These are phyloP conservation scores for Ephestia elutella DNA, from an alignment of 1,140 invertebrate genomes.

Conservation along the genomic window DNA sequence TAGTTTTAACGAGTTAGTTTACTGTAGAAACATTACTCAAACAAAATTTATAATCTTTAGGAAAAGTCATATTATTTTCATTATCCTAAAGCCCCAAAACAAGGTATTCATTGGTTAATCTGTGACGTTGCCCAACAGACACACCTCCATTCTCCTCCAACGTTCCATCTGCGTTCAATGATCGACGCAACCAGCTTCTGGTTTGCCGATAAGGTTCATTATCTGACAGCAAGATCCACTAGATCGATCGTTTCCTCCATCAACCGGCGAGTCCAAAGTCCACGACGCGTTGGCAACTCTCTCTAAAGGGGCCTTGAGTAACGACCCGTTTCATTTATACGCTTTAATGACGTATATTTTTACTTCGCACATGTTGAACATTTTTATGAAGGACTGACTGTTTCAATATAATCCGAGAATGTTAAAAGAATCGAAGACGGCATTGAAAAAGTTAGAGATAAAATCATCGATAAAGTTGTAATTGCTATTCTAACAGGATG, in stretches of 20 bases:
- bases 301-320: background rate
- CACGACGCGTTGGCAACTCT: conserved; percentile 12
- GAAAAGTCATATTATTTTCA: no score
- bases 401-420: background rate
- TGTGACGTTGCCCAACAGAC: background rate
- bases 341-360: background rate
- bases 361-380: background rate
- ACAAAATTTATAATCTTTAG: no score
- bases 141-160: background rate
- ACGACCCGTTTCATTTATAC: background rate
- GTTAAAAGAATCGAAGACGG: background rate
- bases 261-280: conserved; percentile 10
- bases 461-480: background rate
- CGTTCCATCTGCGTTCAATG: background rate
- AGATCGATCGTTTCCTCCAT: conserved; percentile 14
- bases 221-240: background rate
- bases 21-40: background rate
- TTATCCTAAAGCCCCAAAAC: no score
- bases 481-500: background rate
- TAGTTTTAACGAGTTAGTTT: background rate
- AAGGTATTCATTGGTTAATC: no score
- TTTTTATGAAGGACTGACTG: background rate
- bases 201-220: background rate
- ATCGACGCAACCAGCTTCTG: background rate
- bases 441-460: background rate